phyloP scores from a whole-genome alignment of 2,797 vertebrate species.

The Columba guinea region DNA sequence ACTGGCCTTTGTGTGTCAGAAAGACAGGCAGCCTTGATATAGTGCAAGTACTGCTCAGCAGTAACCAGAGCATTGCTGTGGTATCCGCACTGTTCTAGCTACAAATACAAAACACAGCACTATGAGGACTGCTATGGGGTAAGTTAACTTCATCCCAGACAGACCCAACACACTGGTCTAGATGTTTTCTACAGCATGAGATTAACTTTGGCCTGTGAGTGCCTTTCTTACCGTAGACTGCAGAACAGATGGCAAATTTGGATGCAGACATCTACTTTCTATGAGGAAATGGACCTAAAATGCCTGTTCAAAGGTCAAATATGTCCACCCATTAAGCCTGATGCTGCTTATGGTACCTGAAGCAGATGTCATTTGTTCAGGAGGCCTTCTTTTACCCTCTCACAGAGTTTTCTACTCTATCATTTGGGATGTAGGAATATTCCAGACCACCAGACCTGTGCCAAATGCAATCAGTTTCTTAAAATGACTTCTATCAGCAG shows the following conservation, averaged over 20 bases:
- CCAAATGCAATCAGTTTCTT: not conserved
- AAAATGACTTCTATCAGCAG: not conserved
- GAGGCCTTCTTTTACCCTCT: not conserved
- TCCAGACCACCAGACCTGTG: not conserved
- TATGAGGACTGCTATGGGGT: not conserved
- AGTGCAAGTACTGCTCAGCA: not conserved
- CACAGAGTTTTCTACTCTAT: not conserved
- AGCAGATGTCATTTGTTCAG: not conserved
- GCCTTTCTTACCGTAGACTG: not conserved
- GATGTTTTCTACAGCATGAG: not conserved
- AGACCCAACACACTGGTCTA: not conserved
- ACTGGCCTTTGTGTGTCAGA: too few relatives aligned
- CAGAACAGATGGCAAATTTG: not conserved
- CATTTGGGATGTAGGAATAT: not conserved
- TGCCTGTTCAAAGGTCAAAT: not conserved
- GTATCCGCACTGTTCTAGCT: not conserved
- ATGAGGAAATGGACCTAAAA: not conserved
- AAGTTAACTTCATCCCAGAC: not conserved
- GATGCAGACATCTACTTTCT: not conserved
- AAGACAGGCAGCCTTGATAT: not conserved
- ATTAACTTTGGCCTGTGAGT: not conserved
- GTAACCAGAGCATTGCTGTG: not conserved
- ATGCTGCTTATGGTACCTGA: not conserved
- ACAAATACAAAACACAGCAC: not conserved
- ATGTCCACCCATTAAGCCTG: rapidly evolving